Percentiles rank a stretch among this genome's conserved stretches.
phyloP scores from a whole-genome alignment of 1,140 invertebrate species.

The Eriosoma lanigerum region DNA sequence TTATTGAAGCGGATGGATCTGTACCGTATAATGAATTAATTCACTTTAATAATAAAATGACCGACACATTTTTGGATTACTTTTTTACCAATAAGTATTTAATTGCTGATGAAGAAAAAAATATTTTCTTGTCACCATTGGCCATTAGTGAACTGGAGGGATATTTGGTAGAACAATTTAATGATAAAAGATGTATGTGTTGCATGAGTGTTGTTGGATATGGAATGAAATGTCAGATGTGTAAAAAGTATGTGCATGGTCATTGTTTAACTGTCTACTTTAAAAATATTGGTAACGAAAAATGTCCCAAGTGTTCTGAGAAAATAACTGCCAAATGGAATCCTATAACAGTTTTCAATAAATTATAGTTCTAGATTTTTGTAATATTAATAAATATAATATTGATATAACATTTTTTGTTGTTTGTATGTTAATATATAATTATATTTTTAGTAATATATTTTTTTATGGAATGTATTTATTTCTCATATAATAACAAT shows the following conservation, averaged over 20 bases:
- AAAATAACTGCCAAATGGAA: background rate
- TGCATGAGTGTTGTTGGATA: conserved; percentile 23
- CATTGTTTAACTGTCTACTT: conserved; percentile 30
- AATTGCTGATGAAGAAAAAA: background rate
- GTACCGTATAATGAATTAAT: background rate
- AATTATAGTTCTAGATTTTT: background rate
- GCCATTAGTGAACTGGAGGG: conserved; percentile 23
- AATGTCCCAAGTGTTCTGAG: conserved; percentile 28
- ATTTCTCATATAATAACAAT: no score
- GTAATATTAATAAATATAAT: no score
- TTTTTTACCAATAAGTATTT: conserved; percentile 26
- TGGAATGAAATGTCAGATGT: conserved; percentile 14
- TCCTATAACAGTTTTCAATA: background rate
- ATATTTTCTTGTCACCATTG: conserved; percentile 19
- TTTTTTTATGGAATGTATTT: no score
- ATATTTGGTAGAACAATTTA: conserved; percentile 9
- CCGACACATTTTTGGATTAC: background rate
- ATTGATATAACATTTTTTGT: no score
- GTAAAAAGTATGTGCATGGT: conserved; percentile 25
- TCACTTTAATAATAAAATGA: background rate
- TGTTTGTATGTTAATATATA: no score
- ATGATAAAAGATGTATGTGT: conserved; percentile 5
- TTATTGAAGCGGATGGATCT: background rate
- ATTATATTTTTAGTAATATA: no score
- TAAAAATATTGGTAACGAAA: background rate